Base-by-base conservation (phyloP, 2,797 vertebrate genomes). In the Dendrocincla fuliginosa region DNA sequence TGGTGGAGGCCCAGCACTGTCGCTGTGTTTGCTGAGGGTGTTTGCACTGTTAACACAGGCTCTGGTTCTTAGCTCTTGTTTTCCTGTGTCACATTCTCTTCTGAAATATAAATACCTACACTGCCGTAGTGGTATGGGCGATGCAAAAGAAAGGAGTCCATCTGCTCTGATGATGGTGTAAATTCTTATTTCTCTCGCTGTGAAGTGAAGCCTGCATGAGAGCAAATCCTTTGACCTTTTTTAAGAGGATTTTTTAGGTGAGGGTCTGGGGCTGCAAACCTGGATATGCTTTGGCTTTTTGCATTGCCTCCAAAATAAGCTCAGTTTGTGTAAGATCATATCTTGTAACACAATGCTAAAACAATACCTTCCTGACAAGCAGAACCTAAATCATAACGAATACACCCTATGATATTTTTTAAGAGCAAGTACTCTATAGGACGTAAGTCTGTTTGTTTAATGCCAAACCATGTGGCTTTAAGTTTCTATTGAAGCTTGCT, bases 31-130 rank as follows among this genome's bases (percentile, higher is more conserved):
- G 84, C 91, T 46, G 71, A 80, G 44, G 20, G 20, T 67, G 3
- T 85, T 89, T 60, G 82, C 41, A 17, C 65, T 70, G 56, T 60
- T 68, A 57, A 57, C 2, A 15, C 9, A 68, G 19, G 22, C 18
- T 35, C 67, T 55, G n/a, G 6, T 87, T 80, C 65, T 78, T 67
- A 52, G 63, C 65, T 57, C 5, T 10, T 32, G 32, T 27, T 76
- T 68, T 49, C 61, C 50, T 82, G 30, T 76, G 73, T 33, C 3
- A 0, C 16, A 11, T 50, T 90, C 71, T 41, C 55, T 53, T 52
- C 42, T 75, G 55, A 67, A 11, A 55, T 33, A 3, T 3, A 49
- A 65, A 15, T 35, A 8, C 0, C 0, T 5, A 1, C 0, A 0
- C 2, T 2, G 0, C 56, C 75, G 52, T 1, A 11, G 15, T 16